Evolutionary conservation across 2,113 vertebrate genomes (phyloP).

Genomic region (Pedionomus torquatus): DNA sequence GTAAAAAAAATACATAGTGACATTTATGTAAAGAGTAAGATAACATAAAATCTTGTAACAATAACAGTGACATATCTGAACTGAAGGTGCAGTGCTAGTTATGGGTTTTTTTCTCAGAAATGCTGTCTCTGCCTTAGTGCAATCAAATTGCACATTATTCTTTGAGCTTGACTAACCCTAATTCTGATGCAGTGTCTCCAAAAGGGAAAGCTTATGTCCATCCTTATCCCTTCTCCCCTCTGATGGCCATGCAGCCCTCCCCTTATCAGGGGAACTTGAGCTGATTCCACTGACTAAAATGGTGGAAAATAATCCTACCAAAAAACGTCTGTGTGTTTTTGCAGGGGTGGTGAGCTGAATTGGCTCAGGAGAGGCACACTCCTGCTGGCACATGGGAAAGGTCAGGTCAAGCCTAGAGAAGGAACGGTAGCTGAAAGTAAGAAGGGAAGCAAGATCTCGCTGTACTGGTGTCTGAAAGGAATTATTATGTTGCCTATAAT

Average conservation of each 20-base stretch:
- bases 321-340: neutral
- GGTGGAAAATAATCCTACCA: neutral
- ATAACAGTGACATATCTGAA: neutral
- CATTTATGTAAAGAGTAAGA: neutral
- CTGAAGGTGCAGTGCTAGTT: neutral
- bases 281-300: neutral
- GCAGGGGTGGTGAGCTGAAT: neutral
- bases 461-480: neutral
- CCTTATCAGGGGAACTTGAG: neutral
- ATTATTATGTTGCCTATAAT: neutral
- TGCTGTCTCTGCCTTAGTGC: neutral
- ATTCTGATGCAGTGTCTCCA: neutral
- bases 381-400: neutral
- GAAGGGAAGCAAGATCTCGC: slow-evolving; percentile 10
- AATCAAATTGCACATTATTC: neutral
- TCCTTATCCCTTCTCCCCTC: neutral
- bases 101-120: neutral
- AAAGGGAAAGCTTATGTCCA: neutral
- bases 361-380: neutral
- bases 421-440: neutral
- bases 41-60: neutral
- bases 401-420: neutral
- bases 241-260: neutral
- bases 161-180: neutral
- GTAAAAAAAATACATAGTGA: neutral